Conservation (phyloP, 2,888 invertebrate genomes). For the Eilema sororculum region DNA sequence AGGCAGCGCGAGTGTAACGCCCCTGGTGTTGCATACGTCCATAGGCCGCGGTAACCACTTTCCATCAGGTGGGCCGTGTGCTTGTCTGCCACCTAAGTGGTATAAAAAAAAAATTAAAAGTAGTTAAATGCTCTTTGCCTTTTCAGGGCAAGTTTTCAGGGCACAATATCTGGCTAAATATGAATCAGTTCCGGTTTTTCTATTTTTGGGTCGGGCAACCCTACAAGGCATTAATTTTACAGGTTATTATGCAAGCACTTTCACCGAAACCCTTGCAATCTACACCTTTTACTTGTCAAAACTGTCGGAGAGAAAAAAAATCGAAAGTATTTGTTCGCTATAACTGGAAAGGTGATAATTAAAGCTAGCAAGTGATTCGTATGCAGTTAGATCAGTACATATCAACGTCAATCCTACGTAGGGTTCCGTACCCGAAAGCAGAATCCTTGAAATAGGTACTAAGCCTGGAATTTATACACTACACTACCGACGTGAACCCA, state of each 20-base stretch:
- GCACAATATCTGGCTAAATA: too few species aligned
- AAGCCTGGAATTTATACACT: neutral
- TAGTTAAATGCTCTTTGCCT: too few species aligned
- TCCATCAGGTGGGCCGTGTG: too few species aligned
- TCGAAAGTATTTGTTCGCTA: conserved; percentile 60
- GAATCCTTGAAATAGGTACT: too few species aligned
- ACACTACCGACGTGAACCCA: too few species aligned
- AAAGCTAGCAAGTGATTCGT: conserved; percentile 60
- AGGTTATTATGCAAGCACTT: conserved; percentile 64
- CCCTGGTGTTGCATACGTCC: too few species aligned
- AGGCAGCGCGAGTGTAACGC: too few species aligned
- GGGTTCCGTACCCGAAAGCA: neutral
- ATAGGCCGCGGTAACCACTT: too few species aligned
- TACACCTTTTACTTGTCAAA: conserved; percentile 64
- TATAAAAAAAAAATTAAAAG: too few species aligned
- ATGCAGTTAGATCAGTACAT: conserved; percentile 52
- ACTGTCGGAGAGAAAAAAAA: conserved; percentile 53
- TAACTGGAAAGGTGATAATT: conserved; percentile 69
- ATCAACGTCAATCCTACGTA: conserved; percentile 37
- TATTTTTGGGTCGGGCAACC: neutral
- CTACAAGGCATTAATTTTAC: conserved; percentile 28
- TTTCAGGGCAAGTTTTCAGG: neutral
- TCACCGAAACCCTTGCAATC: conserved; percentile 61
- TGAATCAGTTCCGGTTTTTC: neutral
- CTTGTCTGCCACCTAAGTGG: too few species aligned